Conservation (phyloP, 2,888 invertebrate species). For the Macrostomum cliftonense region DNA sequence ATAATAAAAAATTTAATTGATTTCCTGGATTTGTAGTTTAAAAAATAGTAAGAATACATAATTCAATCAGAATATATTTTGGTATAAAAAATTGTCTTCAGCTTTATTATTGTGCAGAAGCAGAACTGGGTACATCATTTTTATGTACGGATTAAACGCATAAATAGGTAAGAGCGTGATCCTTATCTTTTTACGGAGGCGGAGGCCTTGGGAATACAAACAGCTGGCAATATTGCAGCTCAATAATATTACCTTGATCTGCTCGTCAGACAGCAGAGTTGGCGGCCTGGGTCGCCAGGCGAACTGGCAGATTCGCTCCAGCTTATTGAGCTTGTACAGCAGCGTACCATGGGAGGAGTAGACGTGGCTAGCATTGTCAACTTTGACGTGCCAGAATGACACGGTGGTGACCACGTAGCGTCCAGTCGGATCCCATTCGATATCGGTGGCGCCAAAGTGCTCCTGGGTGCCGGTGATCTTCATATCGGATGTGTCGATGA, state of each 20-base stretch:
- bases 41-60: too few relatives aligned
- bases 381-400: constrained; percentile 24
- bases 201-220: too few relatives aligned
- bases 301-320: constrained; percentile 80
- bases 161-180: too few relatives aligned
- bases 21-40: too few relatives aligned
- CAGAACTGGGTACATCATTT: constrained; percentile 1
- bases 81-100: constrained; percentile 2
- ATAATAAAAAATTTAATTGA: too few relatives aligned
- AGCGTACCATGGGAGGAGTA: constrained; percentile 78
- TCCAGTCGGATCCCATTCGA: constrained; percentile 98
- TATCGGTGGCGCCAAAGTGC: constrained; percentile 75
- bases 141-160: background rate
- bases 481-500: constrained; percentile 83
- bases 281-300: constrained; percentile 86
- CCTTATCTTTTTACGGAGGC: too few relatives aligned
- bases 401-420: constrained; percentile 67
- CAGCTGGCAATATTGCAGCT: too few relatives aligned
- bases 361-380: constrained; percentile 69
- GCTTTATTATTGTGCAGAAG: background rate
- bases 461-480: constrained; percentile 80
- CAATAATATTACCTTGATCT: constrained; percentile 51
- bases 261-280: constrained; percentile 58
- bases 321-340: constrained; percentile 53
- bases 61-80: background rate